Evolutionary conservation across 2,797 vertebrate genomes (phyloP).

Genomic region (Morus bassanus): DNA sequence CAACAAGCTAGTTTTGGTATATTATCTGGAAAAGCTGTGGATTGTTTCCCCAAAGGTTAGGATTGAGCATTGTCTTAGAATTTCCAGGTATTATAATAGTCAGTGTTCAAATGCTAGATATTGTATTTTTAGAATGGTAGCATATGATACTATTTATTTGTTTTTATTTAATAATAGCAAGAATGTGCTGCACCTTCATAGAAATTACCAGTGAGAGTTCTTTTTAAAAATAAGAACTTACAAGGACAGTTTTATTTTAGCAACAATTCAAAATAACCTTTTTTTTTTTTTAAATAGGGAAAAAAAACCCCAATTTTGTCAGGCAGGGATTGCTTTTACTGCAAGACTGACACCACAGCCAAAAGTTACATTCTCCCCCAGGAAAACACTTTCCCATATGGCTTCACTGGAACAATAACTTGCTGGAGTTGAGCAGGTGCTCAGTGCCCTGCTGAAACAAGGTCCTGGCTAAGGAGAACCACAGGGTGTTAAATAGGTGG

Average conservation of each 20-base stretch:
- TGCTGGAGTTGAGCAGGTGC: background rate
- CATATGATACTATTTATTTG: background rate
- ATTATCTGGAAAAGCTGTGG: background rate
- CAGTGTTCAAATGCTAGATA: background rate
- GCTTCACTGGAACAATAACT: background rate
- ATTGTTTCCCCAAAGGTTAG: background rate
- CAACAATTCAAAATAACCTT: background rate
- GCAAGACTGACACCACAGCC: background rate
- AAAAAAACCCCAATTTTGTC: background rate
- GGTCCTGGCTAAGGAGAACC: background rate
- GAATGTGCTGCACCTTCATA: background rate
- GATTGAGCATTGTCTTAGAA: background rate
- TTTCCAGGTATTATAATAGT: background rate
- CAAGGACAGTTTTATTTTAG: background rate
- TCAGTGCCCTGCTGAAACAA: background rate
- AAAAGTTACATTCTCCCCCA: background rate
- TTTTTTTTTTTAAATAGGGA: background rate
- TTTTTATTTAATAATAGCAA: background rate
- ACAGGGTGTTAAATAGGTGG: accelerated
- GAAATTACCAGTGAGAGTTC: background rate
- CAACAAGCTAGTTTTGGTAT: background rate
- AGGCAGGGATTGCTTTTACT: background rate
- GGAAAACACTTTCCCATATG: background rate
- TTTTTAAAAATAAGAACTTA: background rate
- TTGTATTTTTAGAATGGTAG: background rate